Base-by-base conservation (phyloP, 30 jellyfish, hydroid and myxozoan species). In the Turritopsis dohrnii region DNA sequence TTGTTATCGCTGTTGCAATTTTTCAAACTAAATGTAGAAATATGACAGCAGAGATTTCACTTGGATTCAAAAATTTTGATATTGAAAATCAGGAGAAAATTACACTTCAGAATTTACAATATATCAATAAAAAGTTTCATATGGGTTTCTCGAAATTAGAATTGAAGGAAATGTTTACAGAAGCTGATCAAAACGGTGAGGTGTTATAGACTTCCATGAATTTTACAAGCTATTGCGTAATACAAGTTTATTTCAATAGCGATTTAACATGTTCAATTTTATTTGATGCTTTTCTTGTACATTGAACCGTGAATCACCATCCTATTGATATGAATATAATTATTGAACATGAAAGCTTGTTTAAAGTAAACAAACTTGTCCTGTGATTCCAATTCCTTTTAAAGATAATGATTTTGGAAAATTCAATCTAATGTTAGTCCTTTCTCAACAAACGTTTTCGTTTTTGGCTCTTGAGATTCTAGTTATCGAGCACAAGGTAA, bases 151-250 rank as follows among this genome's bases (percentile, higher is more conserved):
- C 83, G 18, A 29, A 74, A 24, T 0, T 17, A 74, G 83, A 74
- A 41, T 24, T 74, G 18, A 24, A 20, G 65, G 83, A 74, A 74
- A 74, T 74, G 83, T 23, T 74, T 20, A n/a, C 18, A 17, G 83
- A 74, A 74, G 83, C 65, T 24, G 83, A 74, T 74, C 27, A 28
- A 29, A 41, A 74, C 83, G 72, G 71, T 26, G 83, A 74, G 83
- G 83, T 7, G 53, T 74, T 23, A n/a, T 74, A 20, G 65, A 74
- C 24, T 22, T 1, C 28, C 27, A 29, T 7, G 83, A 74, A 16
- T 74, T 74, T 29, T 21, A n/a, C 18, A 74, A 74, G 9, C 27
- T 74, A 19, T n/a, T 74, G 71, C 22, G 8, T 9, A 69, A 1
- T 16, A 69, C 77, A 16, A 69, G 30, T 21, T 69, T 69, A 19